Conservation (phyloP, 2,797 vertebrate genomes). For the Eulemur mongoz region DNA sequence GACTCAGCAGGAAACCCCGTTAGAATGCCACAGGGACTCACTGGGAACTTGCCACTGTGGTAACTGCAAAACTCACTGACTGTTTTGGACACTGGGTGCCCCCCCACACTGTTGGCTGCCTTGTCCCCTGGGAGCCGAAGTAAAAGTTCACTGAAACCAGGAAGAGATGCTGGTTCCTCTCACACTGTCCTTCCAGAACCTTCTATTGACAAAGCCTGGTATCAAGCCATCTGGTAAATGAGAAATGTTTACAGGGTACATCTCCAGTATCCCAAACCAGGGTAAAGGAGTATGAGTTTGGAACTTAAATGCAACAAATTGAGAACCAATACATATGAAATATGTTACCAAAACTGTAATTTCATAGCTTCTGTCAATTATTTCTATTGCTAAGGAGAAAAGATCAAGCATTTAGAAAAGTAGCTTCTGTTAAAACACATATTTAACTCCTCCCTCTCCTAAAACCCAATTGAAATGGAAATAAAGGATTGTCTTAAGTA, state of each 20-base stretch:
- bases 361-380: background rate
- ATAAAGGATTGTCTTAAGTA: background rate
- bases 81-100: background rate
- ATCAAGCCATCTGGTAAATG: background rate
- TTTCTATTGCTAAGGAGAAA: background rate
- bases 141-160: background rate
- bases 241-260: background rate
- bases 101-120: background rate
- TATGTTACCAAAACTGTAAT: background rate
- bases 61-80: background rate
- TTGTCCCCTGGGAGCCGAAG: background rate
- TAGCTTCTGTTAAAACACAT: background rate
- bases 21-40: background rate
- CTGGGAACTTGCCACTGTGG: too few relatives aligned
- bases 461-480: slow-evolving; percentile 22
- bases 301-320: background rate
- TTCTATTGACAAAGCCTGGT: background rate
- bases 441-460: background rate
- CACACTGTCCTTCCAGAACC: background rate
- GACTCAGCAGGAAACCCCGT: background rate
- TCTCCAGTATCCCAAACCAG: background rate
- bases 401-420: background rate
- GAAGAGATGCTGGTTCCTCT: background rate
- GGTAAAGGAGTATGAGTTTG: background rate
- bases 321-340: background rate